Base-by-base conservation (phyloP, 1,140 invertebrate genomes). In the Lepidurus couesii region DNA sequence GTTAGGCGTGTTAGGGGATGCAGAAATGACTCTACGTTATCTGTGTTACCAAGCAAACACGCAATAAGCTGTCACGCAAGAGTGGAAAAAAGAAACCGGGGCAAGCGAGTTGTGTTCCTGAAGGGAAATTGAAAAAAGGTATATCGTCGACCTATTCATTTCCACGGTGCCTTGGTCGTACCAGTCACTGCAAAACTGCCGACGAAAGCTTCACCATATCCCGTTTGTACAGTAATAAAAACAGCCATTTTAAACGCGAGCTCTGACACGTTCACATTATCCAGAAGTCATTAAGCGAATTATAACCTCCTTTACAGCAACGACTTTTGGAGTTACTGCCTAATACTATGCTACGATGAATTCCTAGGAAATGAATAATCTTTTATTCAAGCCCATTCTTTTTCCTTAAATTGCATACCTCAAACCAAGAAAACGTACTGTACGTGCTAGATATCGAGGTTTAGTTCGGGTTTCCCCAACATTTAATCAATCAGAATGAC, bases 41-140 rank as follows among this genome's bases (percentile, higher is more conserved):
- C 53, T 65, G 53, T 65, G 53, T 65, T 65, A 65, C 53, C 53
- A 65, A 65, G 53, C 53, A 65, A 65, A 65, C 53, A 65, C 53
- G 53, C 53, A 65, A 65, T 65, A 65, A 65, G 53, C 53, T 65
- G 53, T 65, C 53, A 65, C 53, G 53, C 53, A 65, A 65, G 16
- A 65, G 13, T 21, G 53, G n/a, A 65, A 65, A 65, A 65, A 65
- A 65, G 53, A 16, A 65, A 65, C 53, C 53, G 13, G 53, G 16
- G 21, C 53, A 65, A 65, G 53, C 13, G 21, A 65, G 21, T 34
- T 65, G 53, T 65, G 21, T 65, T 65, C 53, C 53, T 65, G 53
- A 7, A 13, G 53, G 53, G 53, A 65, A 65, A 65, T 65, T 65
- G 53, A 65, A n/a, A 65, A 65, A 65, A 65, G 16, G 53, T 13